Percentiles rank a stretch among this genome's conserved stretches.
phyloP scores from a whole-genome alignment of 1,140 invertebrate genomes.

The Pygmarrhopalites habei region DNA sequence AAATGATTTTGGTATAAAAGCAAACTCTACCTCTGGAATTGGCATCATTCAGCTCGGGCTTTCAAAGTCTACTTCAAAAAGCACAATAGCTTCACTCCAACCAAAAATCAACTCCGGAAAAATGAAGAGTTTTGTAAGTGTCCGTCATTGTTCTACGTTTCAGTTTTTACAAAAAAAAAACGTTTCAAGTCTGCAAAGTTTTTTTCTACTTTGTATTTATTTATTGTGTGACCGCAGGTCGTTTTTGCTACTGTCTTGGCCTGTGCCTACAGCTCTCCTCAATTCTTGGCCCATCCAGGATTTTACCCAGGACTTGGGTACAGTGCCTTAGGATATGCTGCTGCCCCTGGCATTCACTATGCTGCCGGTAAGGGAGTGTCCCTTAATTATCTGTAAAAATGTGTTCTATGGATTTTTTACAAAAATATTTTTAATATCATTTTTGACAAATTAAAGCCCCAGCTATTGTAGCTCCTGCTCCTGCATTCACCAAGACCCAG shows the following conservation, averaged over 20 bases:
- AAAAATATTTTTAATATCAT: too few relatives aligned
- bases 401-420: too few relatives aligned
- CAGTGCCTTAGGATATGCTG: background rate
- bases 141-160: background rate
- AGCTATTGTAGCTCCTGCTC: slow-evolving; percentile 11
- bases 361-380: too few relatives aligned
- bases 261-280: slow-evolving; percentile 25
- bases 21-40: too few relatives aligned
- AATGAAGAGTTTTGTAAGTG: slow-evolving; percentile 14
- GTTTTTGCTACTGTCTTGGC: slow-evolving; percentile 32
- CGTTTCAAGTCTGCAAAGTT: background rate
- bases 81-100: background rate
- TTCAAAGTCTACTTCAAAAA: background rate
- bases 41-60: too few relatives aligned
- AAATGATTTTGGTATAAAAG: too few relatives aligned
- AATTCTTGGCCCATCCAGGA: slow-evolving; percentile 17
- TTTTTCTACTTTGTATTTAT: slow-evolving; percentile 10
- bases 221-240: slow-evolving; percentile 14
- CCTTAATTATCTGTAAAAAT: too few relatives aligned
- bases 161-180: background rate
- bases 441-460: too few relatives aligned
- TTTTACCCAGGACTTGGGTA: background rate
- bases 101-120: background rate
- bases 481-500: slow-evolving; percentile 37
- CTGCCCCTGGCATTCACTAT: slow-evolving; percentile 16